These are phyloP conservation scores for Chaetorhynchus papuensis DNA, from an alignment of 2,113 vertebrate species.

Conservation along the genomic window DNA sequence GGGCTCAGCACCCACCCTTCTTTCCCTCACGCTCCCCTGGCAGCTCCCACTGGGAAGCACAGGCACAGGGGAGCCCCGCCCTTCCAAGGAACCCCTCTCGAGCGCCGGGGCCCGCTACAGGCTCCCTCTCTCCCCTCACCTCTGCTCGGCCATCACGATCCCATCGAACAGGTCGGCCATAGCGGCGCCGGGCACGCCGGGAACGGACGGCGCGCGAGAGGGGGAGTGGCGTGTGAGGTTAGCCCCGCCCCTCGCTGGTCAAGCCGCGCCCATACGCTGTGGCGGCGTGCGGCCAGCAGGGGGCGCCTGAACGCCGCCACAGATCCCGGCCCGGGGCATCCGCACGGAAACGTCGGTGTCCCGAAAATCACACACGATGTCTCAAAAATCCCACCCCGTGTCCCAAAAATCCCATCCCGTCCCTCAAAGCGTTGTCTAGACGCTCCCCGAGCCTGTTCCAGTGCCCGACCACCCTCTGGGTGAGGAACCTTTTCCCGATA, in stretches of 20 bases:
- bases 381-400: background rate
- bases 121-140: background rate
- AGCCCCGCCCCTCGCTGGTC: fast-evolving
- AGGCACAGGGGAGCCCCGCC: too few species aligned
- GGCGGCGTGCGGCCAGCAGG: background rate
- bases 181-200: background rate
- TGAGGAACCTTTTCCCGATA: background rate
- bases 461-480: fast-evolving
- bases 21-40: background rate
- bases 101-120: background rate
- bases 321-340: fast-evolving
- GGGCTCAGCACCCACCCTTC: background rate
- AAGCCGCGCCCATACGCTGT: fast-evolving
- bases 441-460: too few species aligned
- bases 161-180: background rate
- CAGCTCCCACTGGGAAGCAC: too few species aligned
- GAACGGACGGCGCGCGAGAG: background rate
- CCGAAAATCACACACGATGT: background rate
- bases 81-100: background rate
- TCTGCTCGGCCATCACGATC: background rate
- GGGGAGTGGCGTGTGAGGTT: background rate
- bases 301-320: background rate
- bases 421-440: background rate
- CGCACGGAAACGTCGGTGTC: fast-evolving
- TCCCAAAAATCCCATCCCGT: fast-evolving